Evolutionary conservation across 1,140 invertebrate genomes (phyloP), one percentile per base, ranked within the genome.

Genomic region (Triops cancriformis): DNA sequence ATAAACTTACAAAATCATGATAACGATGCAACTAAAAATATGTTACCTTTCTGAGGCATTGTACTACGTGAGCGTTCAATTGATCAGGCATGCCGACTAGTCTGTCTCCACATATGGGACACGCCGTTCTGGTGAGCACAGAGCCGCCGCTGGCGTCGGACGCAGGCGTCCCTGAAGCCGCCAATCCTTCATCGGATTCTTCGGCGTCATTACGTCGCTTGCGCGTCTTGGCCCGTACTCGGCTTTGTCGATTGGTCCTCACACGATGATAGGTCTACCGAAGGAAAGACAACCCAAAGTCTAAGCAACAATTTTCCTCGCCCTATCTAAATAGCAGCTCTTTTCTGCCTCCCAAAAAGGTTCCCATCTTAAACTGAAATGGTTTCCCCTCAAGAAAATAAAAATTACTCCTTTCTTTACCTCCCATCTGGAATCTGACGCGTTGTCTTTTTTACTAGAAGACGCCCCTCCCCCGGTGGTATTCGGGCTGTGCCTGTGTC

Each of bases 181-280:
- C 72, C 23, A 37, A 26, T 84, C 83, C 31, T 81, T 80, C 41
- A 64, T 79, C 28, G 73, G 77, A 18, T 73, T 81, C 28, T 79
- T 82, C 80, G 78, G 74, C 37, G 82, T 91, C 90, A 45, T 88
- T 87, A 85, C 92, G 90, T 75, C 91, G 86, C 82, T 92, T 91
- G 28, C 90, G 84, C 80, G 88, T 88, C 81, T 90, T 90, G 31
- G 88, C 83, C 28, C 89, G 85, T 76, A 91, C 86, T 79, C 90
- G 85, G 79, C 91, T 89, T 82, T 93, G 92, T 81, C 93, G 87
- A 83, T 95, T 95, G 72, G 90, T 89, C 81, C 91, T 90, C 79
- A 95, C 92, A 80, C 93, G 86, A 83, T 93, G 90, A 84, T 93
- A 94, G 26, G 92, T 93, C 89, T 89, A 82, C 43, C 28, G 6